phyloP scores from a whole-genome alignment of 1,140 invertebrate species.

The Ridgeia piscesae region DNA sequence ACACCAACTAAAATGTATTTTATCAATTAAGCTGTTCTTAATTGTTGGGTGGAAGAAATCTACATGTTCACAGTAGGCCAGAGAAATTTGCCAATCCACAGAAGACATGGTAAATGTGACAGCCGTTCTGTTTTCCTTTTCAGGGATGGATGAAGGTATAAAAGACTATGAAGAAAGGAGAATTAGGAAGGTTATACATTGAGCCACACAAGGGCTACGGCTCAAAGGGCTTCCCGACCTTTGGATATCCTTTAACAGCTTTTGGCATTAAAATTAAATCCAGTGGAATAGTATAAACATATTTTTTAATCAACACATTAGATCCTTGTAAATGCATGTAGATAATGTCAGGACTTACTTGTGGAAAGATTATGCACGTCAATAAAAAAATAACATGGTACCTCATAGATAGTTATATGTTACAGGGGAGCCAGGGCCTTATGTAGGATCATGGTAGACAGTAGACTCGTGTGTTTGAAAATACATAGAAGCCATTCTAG shows the following conservation, averaged over 20 bases:
- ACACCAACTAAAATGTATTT: neutral
- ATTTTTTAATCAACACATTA: no score
- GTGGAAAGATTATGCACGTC: no score
- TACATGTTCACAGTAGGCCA: neutral
- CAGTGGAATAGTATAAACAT: no score
- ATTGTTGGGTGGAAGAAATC: neutral
- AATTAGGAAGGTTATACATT: neutral
- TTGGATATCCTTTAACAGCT: constrained; percentile 20
- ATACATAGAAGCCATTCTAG: no score
- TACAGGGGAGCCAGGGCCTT: no score
- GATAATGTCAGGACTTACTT: no score
- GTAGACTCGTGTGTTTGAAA: no score
- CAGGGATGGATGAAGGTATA: constrained; percentile 16
- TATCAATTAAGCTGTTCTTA: neutral
- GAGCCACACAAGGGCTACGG: constrained; percentile 19
- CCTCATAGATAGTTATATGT: no score
- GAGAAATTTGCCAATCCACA: neutral
- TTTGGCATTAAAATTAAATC: neutral
- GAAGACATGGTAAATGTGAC: neutral
- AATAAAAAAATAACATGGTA: no score
- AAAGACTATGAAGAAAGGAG: constrained; percentile 17
- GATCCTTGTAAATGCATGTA: no score
- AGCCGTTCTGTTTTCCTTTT: neutral
- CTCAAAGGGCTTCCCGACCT: constrained; percentile 10
- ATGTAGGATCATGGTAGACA: no score